phyloP scores from a whole-genome alignment of 2,888 invertebrate genomes.

The Empis stercorea region DNA sequence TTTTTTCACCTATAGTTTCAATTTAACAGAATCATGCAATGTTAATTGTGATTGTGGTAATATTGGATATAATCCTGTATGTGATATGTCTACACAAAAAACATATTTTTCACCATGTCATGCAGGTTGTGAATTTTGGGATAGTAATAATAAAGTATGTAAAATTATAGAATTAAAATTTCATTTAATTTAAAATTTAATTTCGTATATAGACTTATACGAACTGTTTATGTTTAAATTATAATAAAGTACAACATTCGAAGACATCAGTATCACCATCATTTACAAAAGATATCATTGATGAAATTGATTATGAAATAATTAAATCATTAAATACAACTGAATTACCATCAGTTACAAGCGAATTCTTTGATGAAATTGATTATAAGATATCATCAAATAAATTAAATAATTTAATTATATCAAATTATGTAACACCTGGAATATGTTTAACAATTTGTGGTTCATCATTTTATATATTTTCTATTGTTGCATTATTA shows the following conservation, averaged over 20 bases:
- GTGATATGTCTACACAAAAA: conserved; percentile 40
- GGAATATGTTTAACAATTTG: conserved; percentile 40
- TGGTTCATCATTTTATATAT: conserved; percentile 37
- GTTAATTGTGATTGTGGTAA: conserved; percentile 44
- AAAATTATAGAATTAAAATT: not conserved
- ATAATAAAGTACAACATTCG: not conserved
- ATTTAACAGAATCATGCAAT: conserved; percentile 44
- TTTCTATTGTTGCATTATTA: conserved; percentile 38
- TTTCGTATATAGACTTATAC: conserved; percentile 23
- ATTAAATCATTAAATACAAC: too few relatives aligned
- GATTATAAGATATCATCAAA: too few relatives aligned
- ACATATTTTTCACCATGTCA: conserved; percentile 62
- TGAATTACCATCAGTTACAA: conserved; percentile 5
- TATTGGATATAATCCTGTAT: conserved; percentile 51
- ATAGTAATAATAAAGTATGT: conserved; percentile 21
- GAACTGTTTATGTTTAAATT: conserved; percentile 18
- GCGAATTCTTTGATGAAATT: too few relatives aligned
- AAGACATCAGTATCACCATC: conserved; percentile 4
- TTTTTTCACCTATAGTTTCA: conserved; percentile 34
- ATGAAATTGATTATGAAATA: too few relatives aligned
- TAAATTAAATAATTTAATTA: not conserved
- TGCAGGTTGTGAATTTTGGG: conserved; percentile 47
- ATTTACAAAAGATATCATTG: too few relatives aligned
- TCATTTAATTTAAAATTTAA: not conserved
- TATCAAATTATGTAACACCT: conserved; percentile 21